These are phyloP conservation scores for Pteronotus mesoamericanus DNA, from an alignment of 2,797 vertebrate species.

Conservation along the genomic window DNA sequence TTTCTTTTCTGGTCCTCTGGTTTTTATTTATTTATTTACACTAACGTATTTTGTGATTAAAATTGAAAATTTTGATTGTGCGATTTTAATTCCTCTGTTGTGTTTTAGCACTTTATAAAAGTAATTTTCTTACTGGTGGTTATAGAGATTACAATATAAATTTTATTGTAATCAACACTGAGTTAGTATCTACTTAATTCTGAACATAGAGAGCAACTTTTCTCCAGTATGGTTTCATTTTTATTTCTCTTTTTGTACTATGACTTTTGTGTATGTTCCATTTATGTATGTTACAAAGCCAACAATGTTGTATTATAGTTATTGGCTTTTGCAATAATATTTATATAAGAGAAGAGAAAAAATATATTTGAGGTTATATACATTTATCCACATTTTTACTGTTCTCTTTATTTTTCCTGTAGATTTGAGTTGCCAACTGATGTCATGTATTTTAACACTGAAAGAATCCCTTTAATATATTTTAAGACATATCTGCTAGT, in stretches of 20 bases:
- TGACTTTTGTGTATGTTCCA: background rate
- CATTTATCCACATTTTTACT: background rate
- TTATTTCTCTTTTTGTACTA: background rate
- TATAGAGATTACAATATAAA: background rate
- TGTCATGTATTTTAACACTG: background rate
- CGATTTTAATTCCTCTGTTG: background rate
- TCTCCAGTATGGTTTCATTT: background rate
- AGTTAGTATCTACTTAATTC: background rate
- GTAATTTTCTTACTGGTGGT: background rate
- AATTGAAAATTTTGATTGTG: background rate
- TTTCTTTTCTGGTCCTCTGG: background rate
- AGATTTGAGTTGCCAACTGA: background rate
- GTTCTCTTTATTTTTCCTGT: background rate
- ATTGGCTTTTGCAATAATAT: background rate
- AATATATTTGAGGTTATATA: background rate
- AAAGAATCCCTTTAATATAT: slow-evolving; percentile 20
- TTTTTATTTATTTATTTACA: background rate
- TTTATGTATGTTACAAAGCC: background rate
- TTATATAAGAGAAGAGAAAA: background rate
- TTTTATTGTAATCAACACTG: background rate
- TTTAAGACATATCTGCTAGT: background rate
- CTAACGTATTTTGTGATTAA: background rate
- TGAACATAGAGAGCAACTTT: background rate
- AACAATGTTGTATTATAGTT: background rate
- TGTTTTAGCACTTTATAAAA: background rate